Base-by-base conservation (phyloP, 1,140 invertebrate genomes). In the Littorina saxatilis region DNA sequence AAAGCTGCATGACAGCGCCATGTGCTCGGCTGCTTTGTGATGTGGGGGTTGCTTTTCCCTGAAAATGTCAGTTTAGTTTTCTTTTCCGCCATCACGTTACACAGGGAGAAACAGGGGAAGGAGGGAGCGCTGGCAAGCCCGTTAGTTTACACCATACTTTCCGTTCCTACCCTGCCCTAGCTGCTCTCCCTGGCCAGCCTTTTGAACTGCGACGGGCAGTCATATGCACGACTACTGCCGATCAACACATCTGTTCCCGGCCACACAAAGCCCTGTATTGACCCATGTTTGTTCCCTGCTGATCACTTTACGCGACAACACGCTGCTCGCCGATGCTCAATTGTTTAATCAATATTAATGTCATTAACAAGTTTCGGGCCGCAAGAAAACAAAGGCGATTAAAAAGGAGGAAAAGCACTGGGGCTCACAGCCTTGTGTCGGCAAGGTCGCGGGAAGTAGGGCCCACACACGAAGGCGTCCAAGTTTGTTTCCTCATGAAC, bases 301-400 rank as follows among this genome's bases (percentile, higher is more conserved):
- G 58, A 78, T 78, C 76, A 61, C 17, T 78, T 78, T 66, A 78
- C 76, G 35, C 35, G 40, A 58, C 76, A 20, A 58, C 55, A 63
- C 29, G 43, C 55, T 37, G 55, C 58, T 43, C 55, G 55, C 50
- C 76, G 55, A 58, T 43, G 76, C 50, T 40, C 55, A 66, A 78
- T 63, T 78, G 76, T 78, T 66, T 78, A 43, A 78, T 78, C 76
- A 66, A 78, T 78, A 78, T 39, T 78, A 78, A 78, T 78, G 76
- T 78, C 76, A 78, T 78, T 78, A 78, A 35, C 76, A 76, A 58
- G 50, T 66, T 40, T 58, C 20, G 13, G 55, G 76, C 55, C 43
- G 55, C 76, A 13, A 40, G 35, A 78, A 78, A 78, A 63, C 55
- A 78, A 78, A 66, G 55, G 58, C 76, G 58, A 66, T 78, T 43